phyloP scores from a whole-genome alignment of 2,888 invertebrate species.

The Suillia variegata region DNA sequence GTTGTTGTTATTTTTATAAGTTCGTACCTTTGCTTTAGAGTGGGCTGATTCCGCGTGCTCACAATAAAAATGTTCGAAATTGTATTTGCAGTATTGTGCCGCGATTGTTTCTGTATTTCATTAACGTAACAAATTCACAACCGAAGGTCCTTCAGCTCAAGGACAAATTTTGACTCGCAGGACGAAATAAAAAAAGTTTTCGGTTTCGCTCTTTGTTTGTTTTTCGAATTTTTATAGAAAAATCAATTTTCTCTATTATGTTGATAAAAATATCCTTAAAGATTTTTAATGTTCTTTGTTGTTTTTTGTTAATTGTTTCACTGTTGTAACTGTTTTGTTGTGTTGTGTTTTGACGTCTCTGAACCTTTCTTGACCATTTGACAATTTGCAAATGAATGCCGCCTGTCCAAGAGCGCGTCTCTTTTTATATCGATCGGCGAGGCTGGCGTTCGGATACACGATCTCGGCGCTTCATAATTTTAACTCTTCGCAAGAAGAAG shows the following conservation, averaged over 20 bases:
- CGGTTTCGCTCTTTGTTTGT: not conserved
- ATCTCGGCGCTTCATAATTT: not conserved
- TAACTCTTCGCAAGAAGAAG: too few relatives aligned
- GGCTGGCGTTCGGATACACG: not conserved
- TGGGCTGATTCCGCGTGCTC: not conserved
- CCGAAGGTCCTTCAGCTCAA: not conserved
- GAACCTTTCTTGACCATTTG: slow-evolving; percentile 33
- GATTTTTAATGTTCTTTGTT: too few relatives aligned
- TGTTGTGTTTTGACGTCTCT: slow-evolving; percentile 10
- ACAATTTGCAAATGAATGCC: slow-evolving; percentile 50
- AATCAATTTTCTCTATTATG: slow-evolving; percentile 1
- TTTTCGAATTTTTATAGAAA: not conserved
- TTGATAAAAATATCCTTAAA: too few relatives aligned
- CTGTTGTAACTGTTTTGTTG: slow-evolving; percentile 12
- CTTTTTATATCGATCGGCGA: slow-evolving; percentile 45
- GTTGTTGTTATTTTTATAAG: not conserved
- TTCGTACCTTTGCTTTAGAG: not conserved
- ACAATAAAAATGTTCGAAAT: slow-evolving; percentile 58
- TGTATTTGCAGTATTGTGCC: slow-evolving; percentile 60
- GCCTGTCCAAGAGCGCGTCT: slow-evolving; percentile 31
- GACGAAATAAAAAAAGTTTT: too few relatives aligned
- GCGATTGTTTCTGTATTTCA: slow-evolving; percentile 61
- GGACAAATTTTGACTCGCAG: not conserved
- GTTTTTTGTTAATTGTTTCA: slow-evolving; percentile 7
- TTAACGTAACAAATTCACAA: slow-evolving; percentile 43